Base-by-base conservation (phyloP, 2,113 vertebrate species). In the Triplophysa siluroides region DNA sequence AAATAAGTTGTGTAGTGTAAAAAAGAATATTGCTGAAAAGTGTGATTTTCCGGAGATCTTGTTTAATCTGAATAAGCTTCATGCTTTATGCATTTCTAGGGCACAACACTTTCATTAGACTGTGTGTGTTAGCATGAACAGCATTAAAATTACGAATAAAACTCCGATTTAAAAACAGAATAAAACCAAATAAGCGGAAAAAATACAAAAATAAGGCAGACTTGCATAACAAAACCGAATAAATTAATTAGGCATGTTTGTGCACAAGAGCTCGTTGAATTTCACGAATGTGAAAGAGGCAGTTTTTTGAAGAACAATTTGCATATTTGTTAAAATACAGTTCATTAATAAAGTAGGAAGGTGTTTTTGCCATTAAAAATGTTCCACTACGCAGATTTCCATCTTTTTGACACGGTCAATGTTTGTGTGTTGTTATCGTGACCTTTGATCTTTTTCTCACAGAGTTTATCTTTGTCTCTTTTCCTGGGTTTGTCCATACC, bases 401-500 rank as follows among this genome's bases (percentile, higher is more conserved):
- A 79, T 86, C 76, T 84, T 86, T 45, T 77, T 77, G 62, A 65
- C 18, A 23, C 12, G 29, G 23, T 19, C 19, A 21, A 6, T 76
- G 26, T 76, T 21, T 11, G 23, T 29, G 61, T n/a, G 52, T 13
- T 38, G 45, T 21, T 63, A 45, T n/a, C 16, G 21, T 65, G 3
- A 77, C 62, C 24, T 64, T 50, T 76, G 38, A 79, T 86, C 80
- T 82, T 71, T 12, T 12, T 45, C 88, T 85, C 78, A 2, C 65
- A 16, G 24, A 29, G 64, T 23, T 9, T n/a, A n/a, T 19, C 21
- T 54, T 43, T 81, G 43, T 81, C 47, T 62, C 63, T 56, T 61
- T 50, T 74, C 45, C 61, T 84, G 81, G 41, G 75, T 85, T 78
- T 85, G 78, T 67, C 90, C 91, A 70, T 93, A 38, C 90, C 60